Evolutionary conservation across 2,888 invertebrate genomes (phyloP).

Genomic region (Pollenia angustigena): DNA sequence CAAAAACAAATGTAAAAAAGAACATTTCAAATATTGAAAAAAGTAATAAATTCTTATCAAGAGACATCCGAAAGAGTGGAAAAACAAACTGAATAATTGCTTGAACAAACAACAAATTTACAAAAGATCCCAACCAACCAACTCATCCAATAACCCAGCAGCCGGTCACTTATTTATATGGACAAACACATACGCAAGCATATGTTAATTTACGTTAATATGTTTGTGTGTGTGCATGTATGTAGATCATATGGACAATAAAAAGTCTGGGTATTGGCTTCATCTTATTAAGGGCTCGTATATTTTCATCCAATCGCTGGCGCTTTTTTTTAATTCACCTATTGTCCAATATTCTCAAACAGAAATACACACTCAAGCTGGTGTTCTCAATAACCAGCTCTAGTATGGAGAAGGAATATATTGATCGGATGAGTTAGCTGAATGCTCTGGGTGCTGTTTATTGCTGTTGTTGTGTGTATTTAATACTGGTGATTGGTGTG

Average conservation of each 20-base stretch:
- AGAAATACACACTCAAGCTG: constrained; percentile 10
- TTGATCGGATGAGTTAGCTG: constrained; percentile 14
- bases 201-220: constrained; percentile 21
- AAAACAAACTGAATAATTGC: constrained; percentile 75
- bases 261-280: constrained; percentile 42
- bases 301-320: constrained; percentile 46
- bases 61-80: constrained; percentile 70
- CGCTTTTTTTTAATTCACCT: not conserved
- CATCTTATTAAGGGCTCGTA: constrained; percentile 57
- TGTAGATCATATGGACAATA: constrained; percentile 24
- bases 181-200: not conserved
- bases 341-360: not conserved
- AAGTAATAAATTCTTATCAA: constrained; percentile 67
- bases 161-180: constrained; percentile 34
- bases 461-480: constrained; percentile 22
- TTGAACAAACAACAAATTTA: constrained; percentile 75
- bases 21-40: constrained; percentile 69
- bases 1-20: constrained; percentile 64
- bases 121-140: constrained; percentile 43
- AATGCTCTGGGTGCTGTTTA: not conserved
- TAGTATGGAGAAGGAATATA: constrained; percentile 1
- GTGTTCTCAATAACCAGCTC: constrained; percentile 9
- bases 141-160: constrained; percentile 26
- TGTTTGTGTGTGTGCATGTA: not conserved
- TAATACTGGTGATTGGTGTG: constrained; percentile 64